phyloP scores from a whole-genome alignment of 2,113 vertebrate genomes.

The Rhynchomys soricoides region DNA sequence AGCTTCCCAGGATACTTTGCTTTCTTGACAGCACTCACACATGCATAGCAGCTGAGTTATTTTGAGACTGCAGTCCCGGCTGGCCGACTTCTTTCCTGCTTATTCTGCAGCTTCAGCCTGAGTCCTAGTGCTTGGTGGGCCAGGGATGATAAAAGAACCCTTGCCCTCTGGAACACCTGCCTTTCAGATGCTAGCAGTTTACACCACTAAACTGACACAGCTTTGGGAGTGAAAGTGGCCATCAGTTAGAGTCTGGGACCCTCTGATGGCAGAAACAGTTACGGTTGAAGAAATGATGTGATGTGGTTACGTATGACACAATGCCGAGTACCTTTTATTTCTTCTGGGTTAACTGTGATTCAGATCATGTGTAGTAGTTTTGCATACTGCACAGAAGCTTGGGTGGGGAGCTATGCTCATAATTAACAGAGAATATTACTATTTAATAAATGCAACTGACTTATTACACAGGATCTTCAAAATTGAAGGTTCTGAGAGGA shows the following conservation, averaged over 20 bases:
- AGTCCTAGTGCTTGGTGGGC: background rate
- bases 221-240: background rate
- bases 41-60: conserved; percentile 55
- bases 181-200: conserved; percentile 34
- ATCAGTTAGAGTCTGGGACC: background rate
- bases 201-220: background rate
- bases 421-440: conserved; percentile 34
- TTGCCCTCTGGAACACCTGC: background rate
- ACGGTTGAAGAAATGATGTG: background rate
- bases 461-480: background rate
- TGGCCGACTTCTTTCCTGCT: conserved; percentile 44
- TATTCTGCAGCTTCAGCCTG: conserved; percentile 64
- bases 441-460: conserved; percentile 45
- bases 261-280: conserved; percentile 4
- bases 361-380: background rate
- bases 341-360: background rate
- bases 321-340: background rate
- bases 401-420: conserved; percentile 10
- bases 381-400: background rate
- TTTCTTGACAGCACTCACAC: conserved; percentile 19
- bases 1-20: conserved; percentile 32
- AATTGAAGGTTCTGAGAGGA: conserved; percentile 11
- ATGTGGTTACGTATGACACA: background rate
- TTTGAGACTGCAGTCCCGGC: background rate
- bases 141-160: conserved; percentile 20